phyloP scores from a whole-genome alignment of 2,888 invertebrate genomes.

The Lasioglossum pauxillum region DNA sequence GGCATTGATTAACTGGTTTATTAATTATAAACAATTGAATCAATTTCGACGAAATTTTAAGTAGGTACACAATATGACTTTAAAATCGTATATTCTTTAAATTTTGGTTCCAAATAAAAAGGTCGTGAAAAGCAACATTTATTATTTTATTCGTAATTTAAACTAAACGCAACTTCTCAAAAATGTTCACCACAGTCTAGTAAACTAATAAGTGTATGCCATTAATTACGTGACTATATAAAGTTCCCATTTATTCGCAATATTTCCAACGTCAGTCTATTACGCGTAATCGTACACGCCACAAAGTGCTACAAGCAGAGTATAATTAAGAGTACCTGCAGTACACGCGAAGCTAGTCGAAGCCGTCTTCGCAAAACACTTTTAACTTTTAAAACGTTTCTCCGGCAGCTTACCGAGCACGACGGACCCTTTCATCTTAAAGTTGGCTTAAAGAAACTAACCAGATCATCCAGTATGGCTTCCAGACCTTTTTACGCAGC shows the following conservation, averaged over 20 bases:
- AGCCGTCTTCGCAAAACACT: neutral
- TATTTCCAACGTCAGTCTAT: neutral
- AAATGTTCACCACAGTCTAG: too few species aligned
- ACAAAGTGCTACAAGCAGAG: neutral
- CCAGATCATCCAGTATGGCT: constrained; percentile 47
- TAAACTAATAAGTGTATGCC: too few species aligned
- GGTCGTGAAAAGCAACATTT: too few species aligned
- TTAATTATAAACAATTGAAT: too few species aligned
- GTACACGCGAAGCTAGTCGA: constrained; percentile 22
- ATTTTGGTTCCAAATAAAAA: too few species aligned
- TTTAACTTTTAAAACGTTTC: constrained; percentile 31
- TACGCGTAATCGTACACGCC: neutral
- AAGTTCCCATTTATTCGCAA: neutral
- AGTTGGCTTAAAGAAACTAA: constrained; percentile 52
- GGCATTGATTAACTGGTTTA: too few species aligned
- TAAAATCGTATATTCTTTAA: too few species aligned
- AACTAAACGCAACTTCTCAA: too few species aligned
- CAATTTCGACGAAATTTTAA: too few species aligned
- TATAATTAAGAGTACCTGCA: neutral
- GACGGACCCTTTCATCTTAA: constrained; percentile 44
- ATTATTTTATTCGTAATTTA: too few species aligned
- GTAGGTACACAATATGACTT: too few species aligned
- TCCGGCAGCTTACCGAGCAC: constrained; percentile 14
- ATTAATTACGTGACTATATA: neutral
- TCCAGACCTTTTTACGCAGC: constrained; percentile 34